These are phyloP conservation scores for Xyliphius kryptos DNA, from an alignment of 2,113 vertebrate genomes.

Conservation along the genomic window DNA sequence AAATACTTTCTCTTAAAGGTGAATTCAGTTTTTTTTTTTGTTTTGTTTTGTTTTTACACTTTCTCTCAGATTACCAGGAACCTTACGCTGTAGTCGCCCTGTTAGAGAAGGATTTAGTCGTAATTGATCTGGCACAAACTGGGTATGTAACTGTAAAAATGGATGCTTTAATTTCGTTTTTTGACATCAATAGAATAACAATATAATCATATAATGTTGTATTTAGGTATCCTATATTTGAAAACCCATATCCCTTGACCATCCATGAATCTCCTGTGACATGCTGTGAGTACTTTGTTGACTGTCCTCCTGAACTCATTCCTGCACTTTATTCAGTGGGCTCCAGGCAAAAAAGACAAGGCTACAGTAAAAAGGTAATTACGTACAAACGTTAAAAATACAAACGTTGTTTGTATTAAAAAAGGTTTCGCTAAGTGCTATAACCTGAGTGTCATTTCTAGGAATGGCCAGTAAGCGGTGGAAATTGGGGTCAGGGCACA, in stretches of 20 bases:
- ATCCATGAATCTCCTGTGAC: constrained; percentile 75
- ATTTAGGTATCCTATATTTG: constrained; percentile 67
- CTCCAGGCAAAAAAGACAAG: constrained; percentile 90
- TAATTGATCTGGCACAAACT: constrained; percentile 96
- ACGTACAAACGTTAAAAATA: too few relatives aligned
- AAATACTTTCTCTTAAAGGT: too few relatives aligned
- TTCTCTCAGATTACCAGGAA: constrained; percentile 84
- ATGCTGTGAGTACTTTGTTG: constrained; percentile 94
- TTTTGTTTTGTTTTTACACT: too few relatives aligned
- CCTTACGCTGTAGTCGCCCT: constrained; percentile 96
- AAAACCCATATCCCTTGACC: constrained; percentile 64
- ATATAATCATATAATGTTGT: not conserved
- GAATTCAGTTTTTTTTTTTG: too few relatives aligned
- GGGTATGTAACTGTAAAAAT: constrained; percentile 69
- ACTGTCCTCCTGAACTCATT: constrained; percentile 92
- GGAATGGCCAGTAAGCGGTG: constrained; percentile 96
- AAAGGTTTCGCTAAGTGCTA: not conserved
- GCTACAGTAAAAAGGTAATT: constrained; percentile 94
- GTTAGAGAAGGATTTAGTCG: constrained; percentile 91
- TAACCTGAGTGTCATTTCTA: constrained; percentile 44
- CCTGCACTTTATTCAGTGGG: constrained; percentile 95
- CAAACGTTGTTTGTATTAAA: not conserved
- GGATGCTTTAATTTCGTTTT: not conserved
- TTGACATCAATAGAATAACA: not conserved
- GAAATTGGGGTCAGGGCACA: constrained; percentile 90